Percentiles rank a stretch among this genome's conserved stretches.
phyloP scores from a whole-genome alignment of 2,797 vertebrate species.

The Centropyge bicolor region DNA sequence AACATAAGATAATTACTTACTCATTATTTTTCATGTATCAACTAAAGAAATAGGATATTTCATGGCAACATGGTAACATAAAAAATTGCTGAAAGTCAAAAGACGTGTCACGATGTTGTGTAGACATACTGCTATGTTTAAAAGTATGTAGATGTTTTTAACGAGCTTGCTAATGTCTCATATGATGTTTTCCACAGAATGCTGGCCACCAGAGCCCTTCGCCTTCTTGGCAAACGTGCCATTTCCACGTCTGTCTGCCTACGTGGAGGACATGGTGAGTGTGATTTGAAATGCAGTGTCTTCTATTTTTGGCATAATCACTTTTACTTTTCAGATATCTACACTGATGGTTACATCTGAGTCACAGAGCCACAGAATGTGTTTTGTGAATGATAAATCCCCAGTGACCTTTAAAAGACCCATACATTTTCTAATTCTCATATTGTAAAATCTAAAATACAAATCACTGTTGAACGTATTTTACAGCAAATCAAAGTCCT shows the following conservation, averaged over 20 bases:
- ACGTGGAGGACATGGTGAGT: slow-evolving; percentile 91
- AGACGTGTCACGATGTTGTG: background rate
- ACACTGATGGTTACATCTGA: background rate
- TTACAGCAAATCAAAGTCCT: background rate
- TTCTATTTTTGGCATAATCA: background rate
- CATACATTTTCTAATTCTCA: background rate
- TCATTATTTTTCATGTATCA: background rate
- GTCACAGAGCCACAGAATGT: background rate
- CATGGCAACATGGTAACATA: background rate
- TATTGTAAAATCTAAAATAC: background rate
- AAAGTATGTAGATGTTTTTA: background rate
- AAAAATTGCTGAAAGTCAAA: background rate
- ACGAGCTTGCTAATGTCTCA: background rate
- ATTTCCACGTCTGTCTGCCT: slow-evolving; percentile 92
- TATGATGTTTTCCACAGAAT: slow-evolving; percentile 85
- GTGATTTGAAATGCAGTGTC: background rate
- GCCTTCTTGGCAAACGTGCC: slow-evolving; percentile 90
- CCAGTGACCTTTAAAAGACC: background rate
- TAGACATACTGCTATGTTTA: background rate
- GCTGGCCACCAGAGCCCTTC: slow-evolving; percentile 90
- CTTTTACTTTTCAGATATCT: background rate
- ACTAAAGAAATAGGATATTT: background rate
- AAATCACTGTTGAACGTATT: background rate
- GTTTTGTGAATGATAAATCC: background rate
- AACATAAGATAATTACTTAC: background rate